These are phyloP conservation scores for Triplophysa tibetana DNA, from an alignment of 2,113 vertebrate genomes.

Conservation along the genomic window DNA sequence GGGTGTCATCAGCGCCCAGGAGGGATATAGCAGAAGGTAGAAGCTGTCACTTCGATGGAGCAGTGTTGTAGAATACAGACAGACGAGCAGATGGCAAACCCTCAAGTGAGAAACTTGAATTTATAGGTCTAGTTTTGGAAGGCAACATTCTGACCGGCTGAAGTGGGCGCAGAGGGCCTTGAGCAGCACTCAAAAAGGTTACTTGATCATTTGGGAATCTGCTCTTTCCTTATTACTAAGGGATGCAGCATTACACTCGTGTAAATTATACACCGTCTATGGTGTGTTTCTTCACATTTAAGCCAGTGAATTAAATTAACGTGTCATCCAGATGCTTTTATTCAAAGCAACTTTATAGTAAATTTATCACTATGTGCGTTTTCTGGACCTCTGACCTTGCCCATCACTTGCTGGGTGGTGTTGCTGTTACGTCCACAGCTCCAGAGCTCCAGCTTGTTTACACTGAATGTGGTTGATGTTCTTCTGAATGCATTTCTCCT, in stretches of 20 bases:
- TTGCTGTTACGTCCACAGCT: background rate
- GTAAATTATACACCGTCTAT: background rate
- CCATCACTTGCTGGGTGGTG: background rate
- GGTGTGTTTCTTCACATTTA: too few relatives aligned
- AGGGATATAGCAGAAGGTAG: background rate
- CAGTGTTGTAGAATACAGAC: conserved; percentile 1
- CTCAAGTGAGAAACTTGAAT: conserved; percentile 22
- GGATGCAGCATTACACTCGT: background rate
- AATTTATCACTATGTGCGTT: too few relatives aligned
- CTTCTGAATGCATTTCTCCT: background rate
- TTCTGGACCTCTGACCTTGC: too few relatives aligned
- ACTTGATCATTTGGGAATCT: background rate
- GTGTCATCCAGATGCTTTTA: too few relatives aligned
- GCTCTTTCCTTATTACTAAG: background rate
- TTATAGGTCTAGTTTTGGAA: background rate
- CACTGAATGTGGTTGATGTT: background rate
- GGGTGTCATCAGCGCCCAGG: background rate
- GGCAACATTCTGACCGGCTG: background rate
- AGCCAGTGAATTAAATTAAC: too few relatives aligned
- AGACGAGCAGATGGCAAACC: conserved; percentile 21
- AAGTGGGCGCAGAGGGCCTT: background rate
- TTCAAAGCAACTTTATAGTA: too few relatives aligned
- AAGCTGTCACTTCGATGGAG: background rate
- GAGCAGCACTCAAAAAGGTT: conserved; percentile 6
- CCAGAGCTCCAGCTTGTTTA: background rate